Evolutionary conservation across 2,888 invertebrate genomes (phyloP), one percentile per base, ranked within the genome.

Genomic region (Pyrocoelia pectoralis): DNA sequence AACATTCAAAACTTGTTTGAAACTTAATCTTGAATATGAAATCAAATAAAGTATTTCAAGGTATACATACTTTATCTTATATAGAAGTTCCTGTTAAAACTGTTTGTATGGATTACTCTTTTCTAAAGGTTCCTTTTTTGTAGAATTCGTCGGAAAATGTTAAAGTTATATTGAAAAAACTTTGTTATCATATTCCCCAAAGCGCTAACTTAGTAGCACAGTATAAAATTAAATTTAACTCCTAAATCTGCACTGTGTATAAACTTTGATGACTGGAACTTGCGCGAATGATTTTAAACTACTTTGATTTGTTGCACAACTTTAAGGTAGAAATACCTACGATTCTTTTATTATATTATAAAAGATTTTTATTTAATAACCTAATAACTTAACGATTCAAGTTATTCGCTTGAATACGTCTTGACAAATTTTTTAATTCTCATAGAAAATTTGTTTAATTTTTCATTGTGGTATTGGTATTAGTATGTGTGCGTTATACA

Each of bases 221-320:
- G 38, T 53, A 49, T 46, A 57, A 65, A 60, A 61, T 65, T 65
- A 61, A 65, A 61, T 65, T 65, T 53, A 50, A 52, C 49, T 48
- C 50, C 60, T 56, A 65, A 60, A 65, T 65, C 65, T 48, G 60
- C 53, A 61, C 40, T 56, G 52, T 60, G 61, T 65, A 61, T 53
- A 65, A 61, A 65, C 60, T 65, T 61, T 60, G 65, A 65, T 65
- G 61, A 65, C 60, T 61, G 56, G 48, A 65, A 65, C 48, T 65
- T 65, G 57, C 56, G 46, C 56, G 65, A 65, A 65, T 65, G 65
- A 65, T 65, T 65, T 65, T 65, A 60, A 65, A 65, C 65, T 56
- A 61, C 56, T 65, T 61, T 65, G 65, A 65, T 65, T 65, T 65
- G 65, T 65, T 57, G 57, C 56, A 17, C 61, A 65, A 65, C 65